Conservation (phyloP, 2,113 vertebrate genomes). For the Probosciger aterrimus region DNA sequence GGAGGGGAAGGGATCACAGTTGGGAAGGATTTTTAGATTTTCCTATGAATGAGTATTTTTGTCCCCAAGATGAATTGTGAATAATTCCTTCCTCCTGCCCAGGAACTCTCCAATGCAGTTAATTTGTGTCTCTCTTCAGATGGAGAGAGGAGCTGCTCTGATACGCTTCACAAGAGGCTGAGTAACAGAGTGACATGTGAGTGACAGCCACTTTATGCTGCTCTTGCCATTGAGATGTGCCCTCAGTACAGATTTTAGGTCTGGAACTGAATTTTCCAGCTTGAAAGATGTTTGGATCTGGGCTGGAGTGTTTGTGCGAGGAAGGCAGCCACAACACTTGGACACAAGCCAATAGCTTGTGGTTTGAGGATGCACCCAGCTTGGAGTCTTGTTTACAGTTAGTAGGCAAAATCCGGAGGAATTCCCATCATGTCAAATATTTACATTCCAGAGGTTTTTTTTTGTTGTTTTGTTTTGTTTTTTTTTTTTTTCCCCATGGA, state of each 20-base stretch:
- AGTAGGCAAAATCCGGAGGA: neutral
- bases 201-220: neutral
- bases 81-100: neutral
- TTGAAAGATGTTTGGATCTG: slow-evolving; percentile 18
- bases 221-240: neutral
- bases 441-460: neutral
- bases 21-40: neutral
- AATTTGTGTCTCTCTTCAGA: neutral
- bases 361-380: slow-evolving; percentile 36
- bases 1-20: neutral
- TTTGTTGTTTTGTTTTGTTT: too few relatives aligned
- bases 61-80: slow-evolving; percentile 12
- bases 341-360: slow-evolving; percentile 11
- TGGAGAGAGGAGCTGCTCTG: neutral
- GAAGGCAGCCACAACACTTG: slow-evolving; percentile 15
- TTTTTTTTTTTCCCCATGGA: neutral
- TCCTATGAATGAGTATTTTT: slow-evolving; percentile 31
- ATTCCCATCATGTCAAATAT: neutral
- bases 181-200: neutral
- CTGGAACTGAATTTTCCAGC: neutral
- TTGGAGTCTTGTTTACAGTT: neutral
- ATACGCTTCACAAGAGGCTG: neutral
- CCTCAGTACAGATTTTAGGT: neutral
- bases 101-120: neutral
- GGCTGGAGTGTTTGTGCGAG: neutral